Percentiles rank a stretch among this genome's conserved stretches.
These are phyloP conservation scores for Chromis chromis DNA, from an alignment of 2,797 vertebrate genomes.

Conservation along the genomic window DNA sequence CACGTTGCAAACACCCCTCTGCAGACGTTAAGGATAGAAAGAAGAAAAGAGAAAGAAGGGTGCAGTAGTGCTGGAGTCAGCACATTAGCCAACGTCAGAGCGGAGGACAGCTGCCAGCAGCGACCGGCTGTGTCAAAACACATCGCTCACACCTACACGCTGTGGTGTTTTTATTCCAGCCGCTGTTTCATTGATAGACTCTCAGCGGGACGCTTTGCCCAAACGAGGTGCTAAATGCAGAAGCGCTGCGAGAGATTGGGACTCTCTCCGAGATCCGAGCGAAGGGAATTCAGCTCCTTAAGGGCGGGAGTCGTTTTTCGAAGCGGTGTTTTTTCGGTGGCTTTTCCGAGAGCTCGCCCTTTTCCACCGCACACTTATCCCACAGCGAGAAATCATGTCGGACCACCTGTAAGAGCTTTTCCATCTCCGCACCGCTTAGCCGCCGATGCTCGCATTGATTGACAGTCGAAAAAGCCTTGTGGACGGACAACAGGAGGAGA, in stretches of 20 bases:
- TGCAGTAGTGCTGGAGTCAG: constrained; percentile 34
- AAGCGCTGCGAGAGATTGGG: background rate
- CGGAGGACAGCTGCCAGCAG: constrained; percentile 58
- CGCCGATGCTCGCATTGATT: constrained; percentile 22
- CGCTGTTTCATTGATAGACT: constrained; percentile 44
- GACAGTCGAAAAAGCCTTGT: constrained; percentile 14
- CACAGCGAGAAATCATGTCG: constrained; percentile 31
- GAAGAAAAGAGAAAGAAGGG: background rate
- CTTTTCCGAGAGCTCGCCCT: constrained; percentile 33
- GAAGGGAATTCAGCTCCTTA: constrained; percentile 7
- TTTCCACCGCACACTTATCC: constrained; percentile 50
- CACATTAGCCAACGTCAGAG: constrained; percentile 45
- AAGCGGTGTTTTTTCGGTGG: background rate
- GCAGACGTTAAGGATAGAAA: constrained; percentile 3
- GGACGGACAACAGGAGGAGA: constrained; percentile 10
- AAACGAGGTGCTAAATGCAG: constrained; percentile 13
- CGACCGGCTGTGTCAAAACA: constrained; percentile 59
- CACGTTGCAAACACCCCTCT: background rate
- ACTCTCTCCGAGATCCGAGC: background rate
- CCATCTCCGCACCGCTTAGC: constrained; percentile 19
- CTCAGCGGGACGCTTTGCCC: background rate
- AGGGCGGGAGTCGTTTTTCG: background rate
- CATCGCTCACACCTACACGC: constrained; percentile 48
- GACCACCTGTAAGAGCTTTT: constrained; percentile 58
- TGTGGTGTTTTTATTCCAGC: constrained; percentile 32